Evolutionary conservation across 2,888 invertebrate species (phyloP).

Genomic region (Himalopsyche japonica): DNA sequence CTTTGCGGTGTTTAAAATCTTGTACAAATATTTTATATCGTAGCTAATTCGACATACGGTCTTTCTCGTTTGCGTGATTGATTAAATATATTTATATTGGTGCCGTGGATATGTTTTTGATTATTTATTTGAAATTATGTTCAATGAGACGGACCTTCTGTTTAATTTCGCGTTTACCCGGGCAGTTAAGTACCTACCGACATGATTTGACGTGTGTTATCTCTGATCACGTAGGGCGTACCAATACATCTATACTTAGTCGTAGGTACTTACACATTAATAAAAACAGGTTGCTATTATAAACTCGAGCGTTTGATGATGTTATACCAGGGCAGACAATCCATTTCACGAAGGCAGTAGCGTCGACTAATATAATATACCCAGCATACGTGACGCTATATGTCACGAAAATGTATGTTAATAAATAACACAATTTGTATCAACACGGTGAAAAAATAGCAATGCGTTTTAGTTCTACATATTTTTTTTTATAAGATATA

Average conservation of each 20-base stretch:
- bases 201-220: neutral
- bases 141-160: neutral
- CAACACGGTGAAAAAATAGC: no score
- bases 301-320: neutral
- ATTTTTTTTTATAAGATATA: no score
- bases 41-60: no score
- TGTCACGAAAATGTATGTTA: no score
- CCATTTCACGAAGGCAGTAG: neutral
- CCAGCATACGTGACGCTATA: no score
- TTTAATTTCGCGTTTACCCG: neutral
- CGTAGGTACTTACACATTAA: neutral
- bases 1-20: no score
- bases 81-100: no score
- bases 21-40: no score
- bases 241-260: neutral
- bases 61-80: no score
- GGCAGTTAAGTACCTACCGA: neutral
- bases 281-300: neutral
- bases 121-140: neutral
- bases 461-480: no score
- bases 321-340: neutral
- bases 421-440: no score
- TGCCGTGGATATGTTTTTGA: no score
- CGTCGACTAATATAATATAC: neutral
- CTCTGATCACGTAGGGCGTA: neutral